phyloP scores from a whole-genome alignment of 2,888 invertebrate genomes.

The Hirtodrosophila cameraria region DNA sequence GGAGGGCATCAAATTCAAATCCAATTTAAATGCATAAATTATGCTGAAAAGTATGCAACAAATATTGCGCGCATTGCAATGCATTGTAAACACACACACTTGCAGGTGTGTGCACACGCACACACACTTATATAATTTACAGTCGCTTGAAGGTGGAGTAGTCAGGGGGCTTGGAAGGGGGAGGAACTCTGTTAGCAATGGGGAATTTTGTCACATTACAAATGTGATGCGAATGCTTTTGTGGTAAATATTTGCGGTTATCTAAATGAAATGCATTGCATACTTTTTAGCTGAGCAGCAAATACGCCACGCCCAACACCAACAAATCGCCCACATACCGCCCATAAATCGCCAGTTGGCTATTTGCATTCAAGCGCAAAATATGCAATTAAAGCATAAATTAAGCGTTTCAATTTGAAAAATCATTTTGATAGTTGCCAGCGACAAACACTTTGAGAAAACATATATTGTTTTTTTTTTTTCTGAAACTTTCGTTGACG shows the following conservation, averaged over 20 bases:
- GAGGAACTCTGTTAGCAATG: conserved; percentile 8
- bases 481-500: too few species aligned
- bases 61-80: conserved; percentile 35
- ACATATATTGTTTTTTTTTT: too few species aligned
- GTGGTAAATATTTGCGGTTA: conserved; percentile 78
- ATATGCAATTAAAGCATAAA: conserved; percentile 76
- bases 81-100: conserved; percentile 21
- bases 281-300: conserved; percentile 31
- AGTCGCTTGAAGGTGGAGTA: background rate
- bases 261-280: conserved; percentile 76
- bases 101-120: conserved; percentile 18
- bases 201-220: conserved; percentile 52
- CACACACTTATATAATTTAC: conserved; percentile 29
- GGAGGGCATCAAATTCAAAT: conserved; percentile 27
- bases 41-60: conserved; percentile 54
- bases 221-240: conserved; percentile 60
- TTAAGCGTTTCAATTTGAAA: conserved; percentile 57
- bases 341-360: conserved; percentile 36
- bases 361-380: conserved; percentile 55
- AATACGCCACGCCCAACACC: conserved; percentile 12
- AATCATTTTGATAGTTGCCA: conserved; percentile 28
- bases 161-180: background rate
- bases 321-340: conserved; percentile 2
- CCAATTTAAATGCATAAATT: conserved; percentile 62
- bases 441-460: too few species aligned